Evolutionary conservation across 2,888 invertebrate species (phyloP).

Genomic region (Himalopsyche kuldschensis): DNA sequence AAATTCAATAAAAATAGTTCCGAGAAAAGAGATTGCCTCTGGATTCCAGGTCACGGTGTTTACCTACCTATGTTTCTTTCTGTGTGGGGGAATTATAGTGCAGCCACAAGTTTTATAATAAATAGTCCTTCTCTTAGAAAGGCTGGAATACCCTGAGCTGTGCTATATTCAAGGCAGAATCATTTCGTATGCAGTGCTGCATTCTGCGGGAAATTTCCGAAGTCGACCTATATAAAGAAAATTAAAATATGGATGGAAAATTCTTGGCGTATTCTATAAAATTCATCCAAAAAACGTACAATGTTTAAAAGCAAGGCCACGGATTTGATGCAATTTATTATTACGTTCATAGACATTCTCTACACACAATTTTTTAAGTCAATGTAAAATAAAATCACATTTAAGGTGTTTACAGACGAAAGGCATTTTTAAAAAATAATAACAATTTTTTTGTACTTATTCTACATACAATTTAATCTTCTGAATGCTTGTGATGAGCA

Average conservation of each 20-base stretch:
- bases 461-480: too few relatives aligned
- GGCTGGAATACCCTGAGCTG: not conserved
- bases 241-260: not conserved
- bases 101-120: not conserved
- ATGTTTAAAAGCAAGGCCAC: not conserved
- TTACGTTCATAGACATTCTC: too few relatives aligned
- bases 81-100: not conserved
- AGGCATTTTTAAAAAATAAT: too few relatives aligned
- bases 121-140: not conserved
- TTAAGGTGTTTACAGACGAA: too few relatives aligned
- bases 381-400: too few relatives aligned
- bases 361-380: too few relatives aligned
- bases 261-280: not conserved
- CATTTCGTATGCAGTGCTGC: not conserved
- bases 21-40: constrained; percentile 9
- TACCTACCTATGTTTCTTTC: not conserved
- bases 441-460: too few relatives aligned
- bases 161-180: not conserved
- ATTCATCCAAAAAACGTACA: not conserved
- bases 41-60: constrained; percentile 14
- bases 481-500: too few relatives aligned
- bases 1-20: constrained; percentile 29
- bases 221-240: not conserved
- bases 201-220: not conserved
- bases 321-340: too few relatives aligned